Base-by-base conservation (phyloP, 2,888 invertebrate genomes). In the Meganola albula region DNA sequence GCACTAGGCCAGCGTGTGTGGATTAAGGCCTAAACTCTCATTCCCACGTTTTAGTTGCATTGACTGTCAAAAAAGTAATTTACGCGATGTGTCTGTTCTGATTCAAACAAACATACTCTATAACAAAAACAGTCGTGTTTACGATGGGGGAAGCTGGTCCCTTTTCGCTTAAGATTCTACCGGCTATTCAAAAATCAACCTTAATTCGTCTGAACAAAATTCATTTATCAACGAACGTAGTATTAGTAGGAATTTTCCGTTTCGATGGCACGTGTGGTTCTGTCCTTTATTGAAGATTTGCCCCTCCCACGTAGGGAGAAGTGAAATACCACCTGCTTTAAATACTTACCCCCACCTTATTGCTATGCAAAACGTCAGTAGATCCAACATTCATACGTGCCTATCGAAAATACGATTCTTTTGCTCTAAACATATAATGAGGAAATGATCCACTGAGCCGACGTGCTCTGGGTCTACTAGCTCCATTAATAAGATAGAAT, bases 241-340 rank as follows among this genome's bases (percentile, higher is more conserved):
- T 53, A 60, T 48, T n/a, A 45, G 50, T 44, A 48, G 66, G 70
- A 74, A 77, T 77, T 78, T 76, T 74, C 77, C 71, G 72, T 67
- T 70, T 74, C 67, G 70, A 63, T 59, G 71, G 71, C 82, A 83
- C 80, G 78, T 80, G 77, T 80, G 82, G 71, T 72, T 72, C 75
- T 62, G 63, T 74, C 72, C 72, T 78, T 76, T 82, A 83, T 82
- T 80, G 79, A 75, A 69, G 78, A 64, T 66, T 63, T 51, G 61
- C 70, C 63, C 73, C 73, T 63, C 72, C 74, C 63, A 61, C 63
- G 44, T 38, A 44, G 60, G 64, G 62, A 65, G 67, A 48, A 73
- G 72, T 72, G 63, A 71, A 73, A 75, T 76, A 70, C 74, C 75
- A 78, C 80, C 77, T 76, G 74, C 69, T 71, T 59, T 73, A 71